phyloP scores from a whole-genome alignment of 1,140 invertebrate species.

The Caenorhabditis inopinata region DNA sequence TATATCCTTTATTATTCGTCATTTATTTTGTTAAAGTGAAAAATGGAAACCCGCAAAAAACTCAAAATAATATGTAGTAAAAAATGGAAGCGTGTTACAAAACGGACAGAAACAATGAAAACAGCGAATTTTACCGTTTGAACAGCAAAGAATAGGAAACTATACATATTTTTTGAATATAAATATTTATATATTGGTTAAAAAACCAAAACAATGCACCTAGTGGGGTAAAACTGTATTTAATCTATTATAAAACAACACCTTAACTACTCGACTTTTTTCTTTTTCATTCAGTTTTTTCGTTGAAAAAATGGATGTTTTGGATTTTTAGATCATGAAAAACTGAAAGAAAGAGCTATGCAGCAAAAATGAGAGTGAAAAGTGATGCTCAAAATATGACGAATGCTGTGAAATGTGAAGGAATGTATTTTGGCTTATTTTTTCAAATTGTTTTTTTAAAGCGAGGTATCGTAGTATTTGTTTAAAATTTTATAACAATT shows the following conservation, averaged over 20 bases:
- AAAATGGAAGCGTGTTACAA: too few species aligned
- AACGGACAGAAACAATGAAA: too few species aligned
- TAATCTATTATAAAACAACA: too few species aligned
- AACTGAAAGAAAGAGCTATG: background rate
- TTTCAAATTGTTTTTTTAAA: too few species aligned
- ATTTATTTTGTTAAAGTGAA: background rate
- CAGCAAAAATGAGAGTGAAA: background rate
- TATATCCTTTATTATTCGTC: slow-evolving; percentile 7
- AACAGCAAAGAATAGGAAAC: too few species aligned
- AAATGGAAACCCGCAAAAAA: background rate
- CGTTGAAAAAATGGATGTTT: background rate
- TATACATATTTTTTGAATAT: too few species aligned
- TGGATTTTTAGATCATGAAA: background rate
- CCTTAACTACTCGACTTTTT: background rate
- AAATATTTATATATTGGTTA: too few species aligned
- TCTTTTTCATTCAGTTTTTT: background rate
- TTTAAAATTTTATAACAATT: too few species aligned
- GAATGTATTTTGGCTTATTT: background rate
- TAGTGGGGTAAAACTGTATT: too few species aligned
- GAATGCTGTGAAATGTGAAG: slow-evolving; percentile 20
- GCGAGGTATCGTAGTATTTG: too few species aligned
- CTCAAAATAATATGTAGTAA: background rate
- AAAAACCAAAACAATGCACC: too few species aligned
- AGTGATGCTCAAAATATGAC: background rate
- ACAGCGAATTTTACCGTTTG: too few species aligned